These are phyloP conservation scores for Harpalus rufipes DNA, from an alignment of 2,888 invertebrate genomes.

Conservation along the genomic window DNA sequence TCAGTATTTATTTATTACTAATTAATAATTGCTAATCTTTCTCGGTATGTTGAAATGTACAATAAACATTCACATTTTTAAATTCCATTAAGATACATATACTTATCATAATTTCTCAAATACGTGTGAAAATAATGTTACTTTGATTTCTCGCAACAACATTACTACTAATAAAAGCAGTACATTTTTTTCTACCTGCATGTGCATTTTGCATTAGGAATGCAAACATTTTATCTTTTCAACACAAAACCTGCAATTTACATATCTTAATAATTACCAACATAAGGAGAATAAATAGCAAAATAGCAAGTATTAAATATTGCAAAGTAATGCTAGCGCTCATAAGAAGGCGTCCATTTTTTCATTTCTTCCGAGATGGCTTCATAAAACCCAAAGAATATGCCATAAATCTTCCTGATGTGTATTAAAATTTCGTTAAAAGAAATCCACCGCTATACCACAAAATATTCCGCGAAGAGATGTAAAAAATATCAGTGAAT, in stretches of 20 bases:
- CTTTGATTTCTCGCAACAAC: not conserved
- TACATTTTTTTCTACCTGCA: constrained; percentile 21
- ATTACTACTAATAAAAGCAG: not conserved
- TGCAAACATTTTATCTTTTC: constrained; percentile 51
- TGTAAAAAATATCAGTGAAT: constrained; percentile 38
- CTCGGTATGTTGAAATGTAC: no score
- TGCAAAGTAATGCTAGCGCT: constrained; percentile 19
- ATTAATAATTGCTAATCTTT: no score
- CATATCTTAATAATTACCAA: constrained; percentile 39
- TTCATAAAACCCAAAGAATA: constrained; percentile 53
- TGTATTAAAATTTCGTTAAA: constrained; percentile 60
- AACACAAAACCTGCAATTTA: constrained; percentile 34
- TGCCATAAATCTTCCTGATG: constrained; percentile 55
- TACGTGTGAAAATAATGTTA: not conserved
- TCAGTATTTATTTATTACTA: no score
- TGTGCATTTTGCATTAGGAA: constrained; percentile 11
- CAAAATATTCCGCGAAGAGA: constrained; percentile 15
- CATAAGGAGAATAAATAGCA: constrained; percentile 22
- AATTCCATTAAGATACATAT: no score
- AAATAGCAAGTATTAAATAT: constrained; percentile 19
- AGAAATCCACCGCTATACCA: constrained; percentile 24
- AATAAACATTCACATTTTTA: no score
- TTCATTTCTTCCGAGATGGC: constrained; percentile 45
- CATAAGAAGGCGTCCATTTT: constrained; percentile 23
- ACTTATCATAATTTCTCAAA: no score